These are phyloP conservation scores for Pseudococcus longispinus DNA, from an alignment of 2,888 invertebrate genomes.

Conservation along the genomic window DNA sequence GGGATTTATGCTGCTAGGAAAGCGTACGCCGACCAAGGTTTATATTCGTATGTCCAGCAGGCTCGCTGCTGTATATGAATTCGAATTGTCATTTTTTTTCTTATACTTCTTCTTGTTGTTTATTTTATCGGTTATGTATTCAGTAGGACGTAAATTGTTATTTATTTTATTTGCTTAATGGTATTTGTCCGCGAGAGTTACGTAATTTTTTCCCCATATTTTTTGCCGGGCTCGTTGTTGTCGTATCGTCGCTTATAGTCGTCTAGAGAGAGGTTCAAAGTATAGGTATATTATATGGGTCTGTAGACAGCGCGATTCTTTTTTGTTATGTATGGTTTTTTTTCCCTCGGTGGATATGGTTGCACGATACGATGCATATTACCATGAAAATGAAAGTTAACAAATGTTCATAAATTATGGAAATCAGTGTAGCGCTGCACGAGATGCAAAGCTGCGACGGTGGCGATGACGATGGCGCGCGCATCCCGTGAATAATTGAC, in stretches of 20 bases:
- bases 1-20: background rate
- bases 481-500: background rate
- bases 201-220: slow-evolving; percentile 22
- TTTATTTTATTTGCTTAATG: slow-evolving; percentile 42
- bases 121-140: slow-evolving; percentile 5
- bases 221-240: background rate
- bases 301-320: background rate
- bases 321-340: background rate
- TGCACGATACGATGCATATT: background rate
- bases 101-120: background rate
- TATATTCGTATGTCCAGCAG: background rate
- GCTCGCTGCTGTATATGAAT: background rate
- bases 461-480: background rate
- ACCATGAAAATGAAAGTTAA: slow-evolving; percentile 30
- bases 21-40: background rate
- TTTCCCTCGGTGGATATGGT: background rate
- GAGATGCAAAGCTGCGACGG: background rate
- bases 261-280: background rate
- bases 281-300: background rate
- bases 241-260: background rate
- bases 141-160: slow-evolving; percentile 41
- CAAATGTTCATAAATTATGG: slow-evolving; percentile 31
- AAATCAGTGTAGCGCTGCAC: background rate
- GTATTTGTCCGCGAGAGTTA: slow-evolving; percentile 22
- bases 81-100: background rate